Evolutionary conservation across 2,113 vertebrate genomes (phyloP), one percentile per base, ranked within the genome.

Genomic region (Tiliqua scincoides): DNA sequence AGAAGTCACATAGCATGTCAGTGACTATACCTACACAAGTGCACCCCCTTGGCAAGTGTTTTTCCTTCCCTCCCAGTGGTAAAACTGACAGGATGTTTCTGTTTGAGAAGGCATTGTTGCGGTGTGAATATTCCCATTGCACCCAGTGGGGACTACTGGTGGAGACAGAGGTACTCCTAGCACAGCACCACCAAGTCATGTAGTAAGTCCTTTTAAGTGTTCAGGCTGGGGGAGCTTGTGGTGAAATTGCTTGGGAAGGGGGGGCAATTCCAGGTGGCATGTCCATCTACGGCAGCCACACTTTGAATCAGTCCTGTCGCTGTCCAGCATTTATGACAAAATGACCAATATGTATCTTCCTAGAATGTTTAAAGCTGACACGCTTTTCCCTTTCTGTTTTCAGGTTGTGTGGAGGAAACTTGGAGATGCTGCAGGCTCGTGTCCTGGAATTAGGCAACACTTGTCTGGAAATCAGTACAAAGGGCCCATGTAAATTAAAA

Each of bases 381-480:
- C 91, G n/a, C 88, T 85, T 94, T 68, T 92, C 37, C 79, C 30
- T 88, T 91, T 90, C 79, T 91, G 40, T 89, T 80, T 94, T 65
- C 93, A 97, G 97, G 97, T 96, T 97, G 96, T 97, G 92, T 97
- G 97, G 97, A 95, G 95, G 96, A 97, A 97, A 96, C 96, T 97
- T 97, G 96, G 97, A 95, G 97, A 97, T 97, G 97, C 96, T 97
- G 97, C 97, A 94, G 97, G 96, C 93, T 97, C 96, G 67, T 97
- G 97, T 96, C 97, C 97, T 97, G 97, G 97, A 95, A 97, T 97
- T 97, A 97, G 97, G 90, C 96, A 97, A 73, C 96, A 97, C 94
- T 91, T 97, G 89, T 95, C 97, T 89, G 97, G 96, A 92, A 97
- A 95, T 89, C 97, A 97, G 88, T 97, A 97, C 70, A 97, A 97